Base-by-base conservation (phyloP, 2,797 vertebrate genomes). In the Falco novaeseelandiae region DNA sequence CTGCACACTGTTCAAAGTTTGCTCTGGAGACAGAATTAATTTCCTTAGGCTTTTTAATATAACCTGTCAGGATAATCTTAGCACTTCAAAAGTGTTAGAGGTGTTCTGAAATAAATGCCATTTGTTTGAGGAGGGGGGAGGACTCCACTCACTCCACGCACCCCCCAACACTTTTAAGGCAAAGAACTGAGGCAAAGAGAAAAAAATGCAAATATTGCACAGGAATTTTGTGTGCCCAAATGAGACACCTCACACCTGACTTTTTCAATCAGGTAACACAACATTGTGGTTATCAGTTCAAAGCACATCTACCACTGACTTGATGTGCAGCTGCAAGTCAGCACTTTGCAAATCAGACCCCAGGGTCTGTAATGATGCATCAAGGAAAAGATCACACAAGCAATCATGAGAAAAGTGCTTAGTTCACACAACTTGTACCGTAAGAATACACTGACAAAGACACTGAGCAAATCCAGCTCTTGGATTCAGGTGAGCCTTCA, bases 201-300 rank as follows among this genome's bases (percentile, higher is more conserved):
- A 93, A 71, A 59, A 8, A 65, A 34, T 36, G 17, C 5, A 19
- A 76, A 14, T 32, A 76, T 12, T 44, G n/a, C 29, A 55, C 25
- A 66, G 49, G 42, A 76, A 74, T 8, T 63, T 14, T 23, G 36
- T 25, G 26, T 44, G 30, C 34, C 51, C 38, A 59, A 11, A 73
- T 6, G 25, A 87, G 74, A 77, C 0, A 0, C 20, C 32, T 87
- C 42, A 18, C 2, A 0, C 52, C 44, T 63, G 38, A 77, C 36
- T 42, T 90, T 61, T 38, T 71, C 36, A 90, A 90, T 19, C 40
- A 63, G 34, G 6, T 86, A 78, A 40, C 0, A 2, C 40, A 74
- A 57, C 23, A 9, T 0, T 2, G 0, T 12, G 2, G n/a, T 71
- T 90, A 57, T 20, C 1, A 0, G n/a, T 74, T 88, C 49, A 78